A percentile compares a stretch with the other conserved stretches of the same genome.
Conservation (phyloP, 2,113 vertebrate species). For the Tenrec ecaudatus region DNA sequence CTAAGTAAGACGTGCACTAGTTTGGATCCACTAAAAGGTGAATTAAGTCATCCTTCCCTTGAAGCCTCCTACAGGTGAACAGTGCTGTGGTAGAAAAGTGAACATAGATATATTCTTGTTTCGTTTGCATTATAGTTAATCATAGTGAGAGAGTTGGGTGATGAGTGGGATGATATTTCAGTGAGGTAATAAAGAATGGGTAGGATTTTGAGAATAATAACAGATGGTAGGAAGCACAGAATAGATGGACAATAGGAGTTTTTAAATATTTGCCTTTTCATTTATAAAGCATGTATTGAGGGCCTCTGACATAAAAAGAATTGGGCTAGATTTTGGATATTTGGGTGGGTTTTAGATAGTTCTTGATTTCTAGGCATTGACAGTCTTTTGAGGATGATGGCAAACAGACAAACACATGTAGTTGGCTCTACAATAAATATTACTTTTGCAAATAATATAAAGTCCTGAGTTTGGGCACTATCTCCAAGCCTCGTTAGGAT, state of each 20-base stretch:
- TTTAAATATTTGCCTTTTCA: constrained; percentile 15
- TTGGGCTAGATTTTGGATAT: background rate
- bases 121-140: background rate
- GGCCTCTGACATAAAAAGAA: background rate
- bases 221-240: background rate
- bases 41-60: background rate
- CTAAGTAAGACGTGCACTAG: background rate
- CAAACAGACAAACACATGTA: background rate
- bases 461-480: background rate
- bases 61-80: background rate
- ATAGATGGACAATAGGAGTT: constrained; percentile 9
- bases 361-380: background rate
- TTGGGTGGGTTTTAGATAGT: background rate
- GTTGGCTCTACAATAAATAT: background rate
- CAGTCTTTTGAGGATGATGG: background rate
- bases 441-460: background rate
- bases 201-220: background rate
- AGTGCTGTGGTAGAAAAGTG: background rate
- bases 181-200: background rate
- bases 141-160: background rate
- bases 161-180: background rate
- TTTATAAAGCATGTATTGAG: background rate
- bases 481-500: background rate
- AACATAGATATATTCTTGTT: background rate
- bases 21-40: background rate